Base-by-base conservation (phyloP, 1,140 invertebrate genomes). In the Armadillidium nasatum region DNA sequence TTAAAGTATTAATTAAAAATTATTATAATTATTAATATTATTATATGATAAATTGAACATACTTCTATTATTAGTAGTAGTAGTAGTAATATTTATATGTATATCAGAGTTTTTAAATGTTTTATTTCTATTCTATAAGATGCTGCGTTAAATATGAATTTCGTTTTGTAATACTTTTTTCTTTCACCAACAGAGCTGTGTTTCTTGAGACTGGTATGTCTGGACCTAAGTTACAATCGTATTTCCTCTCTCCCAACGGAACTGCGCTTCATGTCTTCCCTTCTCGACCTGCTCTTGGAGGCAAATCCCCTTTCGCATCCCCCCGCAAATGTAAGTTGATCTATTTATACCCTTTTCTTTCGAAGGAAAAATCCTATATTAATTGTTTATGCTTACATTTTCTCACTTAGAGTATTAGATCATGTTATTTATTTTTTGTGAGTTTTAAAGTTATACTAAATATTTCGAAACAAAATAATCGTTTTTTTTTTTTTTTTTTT, bases 251-350 rank as follows among this genome's bases (percentile, higher is more conserved):
- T 96, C 75, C 85, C 84, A n/a, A 85, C 87, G 67, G 90, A 90
- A 46, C 84, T 85, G 7, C 82, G 85, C 54, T 78, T 83, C 33
- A 82, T 82, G 79, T 78, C 78, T 33, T 73, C 80, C 7, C 76
- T 86, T 4, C 79, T 83, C 73, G 81, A 79, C 11, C 81, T 86
- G 44, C 83, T 84, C 66, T 77, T 84, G 46, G 81, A 81, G 69
- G 81, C 84, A 71, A 84, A 84, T 75, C 82, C 95, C 45, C 86
- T 97, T 21, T 91, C 91, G 75, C 92, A 91, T 81, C 95, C 95
- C 76, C 94, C 95, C 77, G 92, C 94, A 76, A 92, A 92, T 85
- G 94, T 97, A 88, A 91, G 91, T 89, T 78, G n/a, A 44, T 3
- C 33, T 6, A 33, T 33, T 33, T n/a, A n/a, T n/a, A n/a, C n/a